These are phyloP conservation scores for Leuctra nigra DNA, from an alignment of 2,888 invertebrate genomes.

Conservation along the genomic window DNA sequence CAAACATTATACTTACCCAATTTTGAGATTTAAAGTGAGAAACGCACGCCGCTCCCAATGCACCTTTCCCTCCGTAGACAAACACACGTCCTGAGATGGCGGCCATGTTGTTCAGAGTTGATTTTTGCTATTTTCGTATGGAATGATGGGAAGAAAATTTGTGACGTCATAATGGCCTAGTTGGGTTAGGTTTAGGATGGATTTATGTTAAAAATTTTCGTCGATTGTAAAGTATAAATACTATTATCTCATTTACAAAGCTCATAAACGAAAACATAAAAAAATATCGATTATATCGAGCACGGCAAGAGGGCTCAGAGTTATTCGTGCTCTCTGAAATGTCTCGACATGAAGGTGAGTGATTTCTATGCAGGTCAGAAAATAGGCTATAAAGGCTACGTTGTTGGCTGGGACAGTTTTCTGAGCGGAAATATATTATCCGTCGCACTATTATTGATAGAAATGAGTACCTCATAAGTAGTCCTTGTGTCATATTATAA, in stretches of 20 bases:
- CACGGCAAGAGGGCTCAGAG: conserved; percentile 16
- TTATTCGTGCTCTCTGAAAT: conserved; percentile 49
- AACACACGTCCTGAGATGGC: conserved; percentile 58
- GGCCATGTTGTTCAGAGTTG: conserved; percentile 24
- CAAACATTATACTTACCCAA: conserved; percentile 57
- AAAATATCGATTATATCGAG: neutral
- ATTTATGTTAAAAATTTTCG: conserved; percentile 56
- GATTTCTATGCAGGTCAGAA: conserved; percentile 37
- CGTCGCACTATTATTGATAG: neutral
- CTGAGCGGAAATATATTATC: neutral
- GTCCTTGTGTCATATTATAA: too few species aligned
- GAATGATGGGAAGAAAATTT: conserved; percentile 29
- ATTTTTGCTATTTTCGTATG: conserved; percentile 19
- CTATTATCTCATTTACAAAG: neutral
- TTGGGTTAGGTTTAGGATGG: conserved; percentile 64
- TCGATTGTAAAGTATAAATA: conserved; percentile 44
- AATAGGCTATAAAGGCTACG: conserved; percentile 23
- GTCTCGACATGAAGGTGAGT: conserved; percentile 94
- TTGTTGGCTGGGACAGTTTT: conserved; percentile 22
- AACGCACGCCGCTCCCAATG: conserved; percentile 84
- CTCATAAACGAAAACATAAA: conserved; percentile 19
- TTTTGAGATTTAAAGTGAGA: conserved; percentile 83
- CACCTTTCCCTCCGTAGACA: conserved; percentile 94
- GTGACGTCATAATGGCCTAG: conserved; percentile 59
- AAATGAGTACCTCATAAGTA: too few species aligned